Evolutionary conservation across 2,113 vertebrate genomes (phyloP), one percentile per base, ranked within the genome.

Genomic region (Lamprologus ornatipinnis): DNA sequence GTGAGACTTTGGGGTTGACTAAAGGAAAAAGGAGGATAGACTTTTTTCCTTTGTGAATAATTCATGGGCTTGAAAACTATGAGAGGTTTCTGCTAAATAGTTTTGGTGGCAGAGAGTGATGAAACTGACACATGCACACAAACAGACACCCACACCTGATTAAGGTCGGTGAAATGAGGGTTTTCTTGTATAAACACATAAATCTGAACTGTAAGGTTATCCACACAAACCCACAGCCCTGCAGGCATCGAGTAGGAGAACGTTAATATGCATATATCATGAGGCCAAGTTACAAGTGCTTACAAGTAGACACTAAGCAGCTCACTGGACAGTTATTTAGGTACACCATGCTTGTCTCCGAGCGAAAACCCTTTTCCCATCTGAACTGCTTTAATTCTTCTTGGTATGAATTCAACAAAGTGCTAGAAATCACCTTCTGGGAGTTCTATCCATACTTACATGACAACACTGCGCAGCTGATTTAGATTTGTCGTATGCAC

Each of bases 11-110:
- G 31, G 40, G 3, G 51, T 70, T 80, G 55, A 87, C 79, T 55
- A 37, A 80, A 85, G 65, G 82, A 89, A 92, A 73, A 26, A 78
- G 40, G 57, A 85, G 57, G 47, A 88, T 49, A 86, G 83, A 83
- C 79, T 81, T 85, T 75, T 75, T 78, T 78, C 82, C n/a, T 87
- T 54, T 85, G 53, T 95, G 84, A 95, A 94, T 93, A 87, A 95
- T 95, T 90, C 85, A 94, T 92, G 70, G 60, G 13, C 17, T 81
- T 89, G 81, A 94, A 91, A 93, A 91, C 85, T 87, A 84, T 81
- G 88, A 88, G 75, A 85, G 80, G 51, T 80, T 92, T 85, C 58
- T 91, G 87, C 84, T 90, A 90, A 91, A 84, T 87, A 88, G 84
- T 92, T 37, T 80, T 84, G 54, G 78, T 85, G 87, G 86, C 83